Evolutionary conservation across 1,140 invertebrate species (phyloP), one percentile per base, ranked within the genome.

Genomic region (Teleopsis dalmanni): DNA sequence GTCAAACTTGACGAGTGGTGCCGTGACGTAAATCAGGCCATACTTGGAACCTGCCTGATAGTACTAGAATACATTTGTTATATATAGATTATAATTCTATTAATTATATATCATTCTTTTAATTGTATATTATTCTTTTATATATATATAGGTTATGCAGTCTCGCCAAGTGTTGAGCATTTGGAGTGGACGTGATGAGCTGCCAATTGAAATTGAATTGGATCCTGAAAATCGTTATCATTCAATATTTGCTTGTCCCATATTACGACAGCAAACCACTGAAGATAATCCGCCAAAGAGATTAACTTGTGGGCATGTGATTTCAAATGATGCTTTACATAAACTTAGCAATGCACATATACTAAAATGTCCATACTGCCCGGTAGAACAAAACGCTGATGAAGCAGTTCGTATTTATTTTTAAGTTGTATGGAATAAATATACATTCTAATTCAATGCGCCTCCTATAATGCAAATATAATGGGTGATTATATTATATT

Each of bases 351-450:
- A 82, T 66, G 88, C 88, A 18, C 91, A 87, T 70, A 96, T 97
- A 90, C 95, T 98, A 59, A 98, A 98, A 76, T 99, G 95, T 71
- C 95, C 95, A 2, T 98, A 98, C 71, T 98, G 95, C 64, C 95
- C 95, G 6, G 83, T 95, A 61, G 95, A 98, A 74, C 94, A 97
- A 67, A 90, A 86, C 68, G 88, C 92, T 29, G 79, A 85, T 47
- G 94, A 98, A 69, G 94, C 94, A 16, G 81, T 86, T 69, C 82
- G 88, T 62, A 91, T 98, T 65, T 86, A 87, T 66, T 96, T 98
- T 78, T 97, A 80, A 76, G 45, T 23, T n/a, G n/a, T n/a, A n/a
- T n/a, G n/a, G n/a, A n/a, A n/a, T n/a, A n/a, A n/a, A n/a, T n/a
- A n/a, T n/a, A n/a, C n/a, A n/a, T n/a, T n/a, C n/a, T n/a, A n/a